Conservation (phyloP, 2,113 vertebrate species). For the Ammodytes marinus region DNA sequence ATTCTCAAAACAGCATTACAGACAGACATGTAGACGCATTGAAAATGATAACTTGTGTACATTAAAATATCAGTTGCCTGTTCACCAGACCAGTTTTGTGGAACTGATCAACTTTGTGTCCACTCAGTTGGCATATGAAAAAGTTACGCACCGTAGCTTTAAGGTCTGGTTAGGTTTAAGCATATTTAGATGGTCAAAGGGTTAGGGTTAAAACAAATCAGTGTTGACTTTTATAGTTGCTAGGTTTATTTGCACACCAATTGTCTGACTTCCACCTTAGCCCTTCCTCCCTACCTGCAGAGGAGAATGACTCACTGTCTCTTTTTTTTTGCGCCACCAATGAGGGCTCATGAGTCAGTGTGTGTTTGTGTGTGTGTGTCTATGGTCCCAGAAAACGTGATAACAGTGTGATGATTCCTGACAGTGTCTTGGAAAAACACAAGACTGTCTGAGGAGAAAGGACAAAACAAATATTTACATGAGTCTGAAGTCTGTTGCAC, state of each 20-base stretch:
- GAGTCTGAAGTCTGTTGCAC: neutral
- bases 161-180: neutral
- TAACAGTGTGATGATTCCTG: neutral
- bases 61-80: no score
- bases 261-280: neutral
- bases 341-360: neutral
- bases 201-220: no score
- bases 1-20: neutral
- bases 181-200: neutral
- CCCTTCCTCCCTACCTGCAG: constrained; percentile 29
- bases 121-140: no score
- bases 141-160: neutral
- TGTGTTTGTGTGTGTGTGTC: neutral
- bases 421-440: neutral
- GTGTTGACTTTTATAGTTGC: no score
- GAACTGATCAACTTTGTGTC: no score
- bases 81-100: no score
- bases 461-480: constrained; percentile 13
- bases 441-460: neutral
- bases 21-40: neutral
- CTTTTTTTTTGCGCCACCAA: neutral
- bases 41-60: no score
- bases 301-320: constrained; percentile 38
- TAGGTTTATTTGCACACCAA: neutral
- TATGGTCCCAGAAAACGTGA: neutral